Conservation (phyloP, 2,113 vertebrate genomes). For the Phylloscopus whistleri region DNA sequence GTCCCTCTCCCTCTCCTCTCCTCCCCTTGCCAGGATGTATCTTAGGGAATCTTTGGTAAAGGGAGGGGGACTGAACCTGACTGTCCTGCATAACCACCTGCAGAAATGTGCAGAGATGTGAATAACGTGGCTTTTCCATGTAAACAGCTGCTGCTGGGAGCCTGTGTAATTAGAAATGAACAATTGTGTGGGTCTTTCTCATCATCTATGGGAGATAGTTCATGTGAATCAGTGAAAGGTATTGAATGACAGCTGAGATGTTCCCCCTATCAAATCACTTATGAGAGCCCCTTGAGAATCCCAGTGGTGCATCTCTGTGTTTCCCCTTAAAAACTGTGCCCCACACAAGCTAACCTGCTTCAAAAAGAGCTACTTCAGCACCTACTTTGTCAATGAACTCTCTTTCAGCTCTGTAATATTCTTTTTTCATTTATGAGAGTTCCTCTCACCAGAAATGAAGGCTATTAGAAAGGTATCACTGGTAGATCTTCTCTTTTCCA, state of each 20-base stretch:
- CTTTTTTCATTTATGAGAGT: constrained; percentile 31
- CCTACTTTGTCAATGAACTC: background rate
- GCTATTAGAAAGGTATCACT: constrained; percentile 17
- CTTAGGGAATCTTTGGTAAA: background rate
- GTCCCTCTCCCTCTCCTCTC: background rate
- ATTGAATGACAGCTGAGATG: background rate
- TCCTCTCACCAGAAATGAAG: constrained; percentile 37
- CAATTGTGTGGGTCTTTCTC: background rate
- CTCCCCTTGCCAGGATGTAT: background rate
- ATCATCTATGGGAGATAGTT: background rate
- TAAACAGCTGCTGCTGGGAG: background rate
- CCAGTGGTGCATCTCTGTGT: background rate
- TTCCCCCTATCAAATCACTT: background rate
- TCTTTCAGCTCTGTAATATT: constrained; percentile 32
- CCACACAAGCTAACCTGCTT: background rate
- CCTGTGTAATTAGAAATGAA: background rate
- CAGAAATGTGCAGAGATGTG: background rate
- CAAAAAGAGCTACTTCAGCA: background rate
- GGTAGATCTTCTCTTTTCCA: constrained; percentile 31
- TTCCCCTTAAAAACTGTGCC: background rate
- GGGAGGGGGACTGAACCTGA: background rate
- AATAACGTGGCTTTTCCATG: background rate
- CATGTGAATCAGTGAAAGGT: background rate
- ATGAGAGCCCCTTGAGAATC: background rate
- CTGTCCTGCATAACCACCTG: background rate